Evolutionary conservation across 2,888 invertebrate species (phyloP), one percentile per base, ranked within the genome.

Genomic region (Drosophila subquinaria): DNA sequence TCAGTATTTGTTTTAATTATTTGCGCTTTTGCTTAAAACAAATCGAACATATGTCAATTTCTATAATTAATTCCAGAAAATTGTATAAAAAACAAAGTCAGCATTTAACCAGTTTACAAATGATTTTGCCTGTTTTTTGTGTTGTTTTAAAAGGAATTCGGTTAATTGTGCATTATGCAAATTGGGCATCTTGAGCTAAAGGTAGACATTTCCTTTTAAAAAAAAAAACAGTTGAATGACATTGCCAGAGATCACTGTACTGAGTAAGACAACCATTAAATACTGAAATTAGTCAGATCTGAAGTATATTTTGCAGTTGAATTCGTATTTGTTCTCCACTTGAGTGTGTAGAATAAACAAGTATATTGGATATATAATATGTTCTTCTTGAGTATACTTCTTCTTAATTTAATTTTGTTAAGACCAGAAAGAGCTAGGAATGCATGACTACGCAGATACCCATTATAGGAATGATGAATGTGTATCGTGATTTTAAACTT

Each of bases 171-270:
- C 60, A 71, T 76, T 79, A 75, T 71, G 70, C 55, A 52, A 74
- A 71, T 75, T 79, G 45, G 23, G 23, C 30, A 65, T 8, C 42
- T 47, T 53, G 23, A 11, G 17, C 52, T 43, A 33, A 30, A 55
- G 30, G 30, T 52, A 38, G n/a, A 3, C 43, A 57, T 13, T 35
- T 43, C 4, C n/a, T 3, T 45, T 23, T n/a, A n/a, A 17, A 17
- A n/a, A 15, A 15, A 27, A 1, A 23, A 67, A 30, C 30, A 68
- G 78, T 79, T 79, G 71, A 78, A 72, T 71, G 78, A 69, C 80
- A 57, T 55, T 50, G 23, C 11, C 10, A 40, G n/a, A 51, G 59
- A 47, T 55, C 38, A 43, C 13, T 50, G 36, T 57, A 62, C 42
- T 45, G 20, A 40, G 23, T 30, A 48, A 27, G 27, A 52, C 15